Conservation (phyloP, 2,888 invertebrate species). For the Trisateles emortualis region DNA sequence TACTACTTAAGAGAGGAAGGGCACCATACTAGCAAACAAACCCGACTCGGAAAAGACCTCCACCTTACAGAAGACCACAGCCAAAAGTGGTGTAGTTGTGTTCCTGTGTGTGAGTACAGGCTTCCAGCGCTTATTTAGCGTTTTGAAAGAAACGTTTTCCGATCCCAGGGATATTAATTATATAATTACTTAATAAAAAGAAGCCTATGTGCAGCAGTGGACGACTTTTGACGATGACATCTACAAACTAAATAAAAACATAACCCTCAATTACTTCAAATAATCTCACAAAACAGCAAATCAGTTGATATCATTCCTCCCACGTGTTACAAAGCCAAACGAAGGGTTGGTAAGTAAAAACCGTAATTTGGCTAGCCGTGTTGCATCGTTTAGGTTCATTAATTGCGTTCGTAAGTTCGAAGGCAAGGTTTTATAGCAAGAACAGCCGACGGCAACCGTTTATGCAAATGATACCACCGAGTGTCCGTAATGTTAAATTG, state of each 20-base stretch:
- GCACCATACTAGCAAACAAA: no score
- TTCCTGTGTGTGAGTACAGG: no score
- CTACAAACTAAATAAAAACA: not conserved
- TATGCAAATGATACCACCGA: constrained; percentile 82
- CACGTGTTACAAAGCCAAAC: constrained; percentile 22
- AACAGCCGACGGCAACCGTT: constrained; percentile 67
- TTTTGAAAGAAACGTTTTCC: no score
- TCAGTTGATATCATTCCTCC: constrained; percentile 10
- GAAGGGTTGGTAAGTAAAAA: constrained; percentile 62
- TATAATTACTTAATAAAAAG: no score
- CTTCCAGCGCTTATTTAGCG: no score
- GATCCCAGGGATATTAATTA: no score
- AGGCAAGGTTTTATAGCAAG: constrained; percentile 73
- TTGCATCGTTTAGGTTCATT: constrained; percentile 80
- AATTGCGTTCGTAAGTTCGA: constrained; percentile 81
- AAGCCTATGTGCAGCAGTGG: no score
- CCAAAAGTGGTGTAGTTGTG: no score
- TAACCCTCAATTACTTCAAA: not conserved
- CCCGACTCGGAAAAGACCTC: no score
- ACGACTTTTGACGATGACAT: no score
- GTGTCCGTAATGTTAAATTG: constrained; percentile 79
- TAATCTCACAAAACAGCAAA: constrained; percentile 2
- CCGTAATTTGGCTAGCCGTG: constrained; percentile 63
- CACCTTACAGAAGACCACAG: no score
- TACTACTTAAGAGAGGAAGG: no score